Conservation (phyloP, 2,888 invertebrate genomes). For the Cerceris rybyensis region DNA sequence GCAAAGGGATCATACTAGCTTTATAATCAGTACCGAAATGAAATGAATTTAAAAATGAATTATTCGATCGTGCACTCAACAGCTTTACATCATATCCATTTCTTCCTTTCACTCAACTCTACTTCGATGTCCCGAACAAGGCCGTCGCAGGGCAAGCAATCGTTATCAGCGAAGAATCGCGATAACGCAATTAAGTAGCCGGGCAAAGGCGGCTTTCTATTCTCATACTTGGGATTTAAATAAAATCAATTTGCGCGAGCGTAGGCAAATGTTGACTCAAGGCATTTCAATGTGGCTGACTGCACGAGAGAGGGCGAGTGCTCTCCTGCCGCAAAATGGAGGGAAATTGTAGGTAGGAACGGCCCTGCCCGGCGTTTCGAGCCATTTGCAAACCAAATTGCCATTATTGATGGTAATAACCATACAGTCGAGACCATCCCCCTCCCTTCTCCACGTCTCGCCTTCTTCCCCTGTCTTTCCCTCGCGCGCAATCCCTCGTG, state of each 20-base stretch:
- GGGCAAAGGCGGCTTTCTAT: slow-evolving; percentile 67
- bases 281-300: slow-evolving; percentile 79
- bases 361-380: slow-evolving; percentile 73
- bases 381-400: slow-evolving; percentile 81
- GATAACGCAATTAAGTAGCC: slow-evolving; percentile 76
- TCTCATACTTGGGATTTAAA: slow-evolving; percentile 78
- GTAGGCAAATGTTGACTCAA: slow-evolving; percentile 80
- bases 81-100: too few species aligned
- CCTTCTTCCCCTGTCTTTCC: slow-evolving; percentile 28
- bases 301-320: slow-evolving; percentile 73
- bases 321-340: slow-evolving; percentile 76
- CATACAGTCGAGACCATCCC: slow-evolving; percentile 74
- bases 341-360: slow-evolving; percentile 79
- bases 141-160: slow-evolving; percentile 36
- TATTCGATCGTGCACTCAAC: too few species aligned
- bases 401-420: slow-evolving; percentile 81
- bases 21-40: too few species aligned
- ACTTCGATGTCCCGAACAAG: too few species aligned
- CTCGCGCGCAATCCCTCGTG: slow-evolving; percentile 37
- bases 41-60: too few species aligned
- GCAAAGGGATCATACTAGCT: too few species aligned
- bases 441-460: slow-evolving; percentile 18
- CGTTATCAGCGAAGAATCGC: slow-evolving; percentile 65
- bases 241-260: slow-evolving; percentile 80
- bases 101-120: too few species aligned